A percentile compares a stretch with the other conserved stretches of the same genome.
Conservation (phyloP, 2,797 vertebrate genomes). For the Pseudochirops corinnae region DNA sequence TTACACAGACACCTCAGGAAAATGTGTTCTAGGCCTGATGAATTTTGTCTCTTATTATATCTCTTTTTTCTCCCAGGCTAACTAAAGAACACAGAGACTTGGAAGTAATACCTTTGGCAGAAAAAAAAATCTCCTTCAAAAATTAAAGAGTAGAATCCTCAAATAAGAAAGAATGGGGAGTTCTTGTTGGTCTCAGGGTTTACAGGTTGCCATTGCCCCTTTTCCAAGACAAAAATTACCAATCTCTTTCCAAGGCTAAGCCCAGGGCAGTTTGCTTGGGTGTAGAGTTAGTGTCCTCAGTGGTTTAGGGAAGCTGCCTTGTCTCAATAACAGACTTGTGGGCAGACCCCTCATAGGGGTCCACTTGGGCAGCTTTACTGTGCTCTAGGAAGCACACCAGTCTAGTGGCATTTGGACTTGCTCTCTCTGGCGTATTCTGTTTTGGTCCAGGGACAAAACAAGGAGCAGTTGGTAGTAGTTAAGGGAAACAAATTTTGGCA, state of each 20-base stretch:
- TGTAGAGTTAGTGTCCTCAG: neutral
- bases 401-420: neutral
- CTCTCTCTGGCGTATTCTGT: neutral
- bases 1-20: constrained; percentile 9
- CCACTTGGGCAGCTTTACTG: neutral
- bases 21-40: neutral
- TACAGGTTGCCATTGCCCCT: neutral
- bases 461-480: neutral
- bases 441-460: neutral
- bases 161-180: neutral
- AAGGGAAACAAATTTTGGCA: neutral
- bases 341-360: neutral
- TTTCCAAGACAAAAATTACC: neutral
- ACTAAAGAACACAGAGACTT: neutral
- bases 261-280: neutral
- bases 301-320: neutral
- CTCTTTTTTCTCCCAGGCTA: neutral
- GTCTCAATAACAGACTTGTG: neutral
- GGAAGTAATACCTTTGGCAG: neutral
- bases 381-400: neutral
- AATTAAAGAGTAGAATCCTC: neutral
- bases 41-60: neutral
- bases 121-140: neutral
- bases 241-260: neutral
- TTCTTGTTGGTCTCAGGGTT: neutral